Evolutionary conservation across 2,113 vertebrate species (phyloP), one percentile per base, ranked within the genome.

Genomic region (Delphinus delphis): DNA sequence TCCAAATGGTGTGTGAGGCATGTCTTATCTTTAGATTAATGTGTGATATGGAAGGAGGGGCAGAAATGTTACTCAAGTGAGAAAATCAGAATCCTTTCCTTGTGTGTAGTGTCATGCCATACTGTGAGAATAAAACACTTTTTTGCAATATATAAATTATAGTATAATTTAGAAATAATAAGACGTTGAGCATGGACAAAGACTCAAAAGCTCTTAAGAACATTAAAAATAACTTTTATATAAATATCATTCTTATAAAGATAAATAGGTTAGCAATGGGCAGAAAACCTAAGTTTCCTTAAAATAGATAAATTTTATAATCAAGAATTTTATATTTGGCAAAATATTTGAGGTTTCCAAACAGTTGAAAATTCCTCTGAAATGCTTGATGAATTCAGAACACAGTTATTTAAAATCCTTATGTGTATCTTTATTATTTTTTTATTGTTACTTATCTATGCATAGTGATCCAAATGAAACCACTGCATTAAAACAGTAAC

Each of bases 11-110:
- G 31, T 88, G 62, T 88, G 96, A 96, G 58, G 62, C n/a, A 58
- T n/a, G n/a, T 50, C 21, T 96, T 96, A 94, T 85, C 86, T 93
- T 96, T 90, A 97, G 86, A 88, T 88, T 63, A 93, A 91, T 65
- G 81, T 86, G 81, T 91, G 74, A 90, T 53, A 7, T 60, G 21
- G 25, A 92, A 80, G 20, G 53, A 60, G n/a, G 93, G 82, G 77
- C 67, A 73, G 60, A 92, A 90, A 85, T 85, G 31, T 80, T 94
- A 96, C 25, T 87, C 55, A 41, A 95, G 25, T 68, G 47, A 90
- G 77, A 91, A 96, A 82, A 79, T 70, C 14, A 63, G 80, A 60
- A 87, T 80, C 41, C 15, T 95, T 76, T 92, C 65, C 14, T 13
- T 28, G 33, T 47, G 8, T 53, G 8, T 41, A 60, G 17, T 74